These are phyloP conservation scores for Aethes cnicana DNA, from an alignment of 2,888 invertebrate species.

Conservation along the genomic window DNA sequence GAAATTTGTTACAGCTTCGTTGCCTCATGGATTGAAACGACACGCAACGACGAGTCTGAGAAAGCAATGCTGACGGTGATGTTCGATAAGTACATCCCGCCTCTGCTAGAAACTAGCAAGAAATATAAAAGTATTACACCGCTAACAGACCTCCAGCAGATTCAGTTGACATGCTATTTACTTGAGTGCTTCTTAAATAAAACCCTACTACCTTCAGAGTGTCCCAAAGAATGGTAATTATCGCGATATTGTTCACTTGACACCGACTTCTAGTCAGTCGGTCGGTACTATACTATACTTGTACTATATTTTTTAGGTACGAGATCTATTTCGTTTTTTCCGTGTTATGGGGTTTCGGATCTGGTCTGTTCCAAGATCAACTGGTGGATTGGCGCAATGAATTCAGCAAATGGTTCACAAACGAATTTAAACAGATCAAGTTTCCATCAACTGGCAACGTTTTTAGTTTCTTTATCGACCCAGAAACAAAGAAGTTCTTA, in stretches of 20 bases:
- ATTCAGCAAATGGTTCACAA: conserved; percentile 97
- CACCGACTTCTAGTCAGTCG: background rate
- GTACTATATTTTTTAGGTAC: too few species aligned
- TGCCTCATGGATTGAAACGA: conserved; percentile 93
- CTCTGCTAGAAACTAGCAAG: conserved; percentile 88
- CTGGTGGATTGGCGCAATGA: conserved; percentile 95
- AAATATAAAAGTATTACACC: conserved; percentile 95
- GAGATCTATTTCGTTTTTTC: conserved; percentile 96
- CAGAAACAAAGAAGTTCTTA: conserved; percentile 90
- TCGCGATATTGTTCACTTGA: background rate
- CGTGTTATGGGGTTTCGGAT: conserved; percentile 96
- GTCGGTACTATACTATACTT: background rate
- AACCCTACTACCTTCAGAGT: conserved; percentile 91
- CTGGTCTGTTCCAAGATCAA: conserved; percentile 94
- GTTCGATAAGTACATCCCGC: conserved; percentile 96
- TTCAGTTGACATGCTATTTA: conserved; percentile 93
- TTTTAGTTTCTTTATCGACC: conserved; percentile 94
- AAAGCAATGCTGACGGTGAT: conserved; percentile 91
- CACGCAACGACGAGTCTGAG: conserved; percentile 86
- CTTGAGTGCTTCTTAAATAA: conserved; percentile 92
- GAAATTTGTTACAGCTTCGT: conserved; percentile 84
- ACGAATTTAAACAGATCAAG: conserved; percentile 95
- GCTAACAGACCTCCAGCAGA: conserved; percentile 93
- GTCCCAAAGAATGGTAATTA: conserved; percentile 92
- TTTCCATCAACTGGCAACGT: conserved; percentile 92